Conservation (phyloP, 2,797 vertebrate genomes). For the Furcifer pardalis region DNA sequence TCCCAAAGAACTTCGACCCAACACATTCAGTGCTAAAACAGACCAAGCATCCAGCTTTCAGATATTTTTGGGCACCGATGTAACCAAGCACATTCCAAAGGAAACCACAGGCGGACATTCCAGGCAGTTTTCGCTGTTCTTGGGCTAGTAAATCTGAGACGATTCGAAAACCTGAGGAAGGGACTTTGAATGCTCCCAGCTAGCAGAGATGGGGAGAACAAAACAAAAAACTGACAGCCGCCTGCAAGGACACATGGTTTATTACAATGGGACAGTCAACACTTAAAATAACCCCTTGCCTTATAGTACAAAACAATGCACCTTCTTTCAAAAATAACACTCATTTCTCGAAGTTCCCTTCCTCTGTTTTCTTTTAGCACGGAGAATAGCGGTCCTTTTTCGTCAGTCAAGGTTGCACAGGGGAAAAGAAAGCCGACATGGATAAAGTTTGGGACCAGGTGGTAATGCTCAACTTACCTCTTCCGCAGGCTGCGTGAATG, state of each 20-base stretch:
- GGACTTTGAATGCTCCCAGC: not conserved
- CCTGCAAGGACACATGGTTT: too few species aligned
- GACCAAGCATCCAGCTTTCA: not conserved
- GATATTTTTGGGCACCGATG: slow-evolving; percentile 13
- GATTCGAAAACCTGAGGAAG: not conserved
- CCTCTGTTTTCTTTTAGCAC: slow-evolving; percentile 9
- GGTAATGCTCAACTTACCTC: slow-evolving; percentile 85
- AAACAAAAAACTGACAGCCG: slow-evolving; percentile 20
- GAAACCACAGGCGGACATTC: fast-evolving
- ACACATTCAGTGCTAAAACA: not conserved
- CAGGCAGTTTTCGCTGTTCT: not conserved
- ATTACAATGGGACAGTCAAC: slow-evolving; percentile 22
- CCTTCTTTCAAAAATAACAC: slow-evolving; percentile 4
- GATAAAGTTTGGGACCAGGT: slow-evolving; percentile 70
- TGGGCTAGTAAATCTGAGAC: not conserved
- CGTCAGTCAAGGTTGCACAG: slow-evolving; percentile 36
- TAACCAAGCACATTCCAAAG: slow-evolving; percentile 7
- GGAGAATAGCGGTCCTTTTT: not conserved
- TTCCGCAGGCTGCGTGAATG: slow-evolving; percentile 84
- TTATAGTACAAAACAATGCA: not conserved
- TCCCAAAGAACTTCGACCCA: not conserved
- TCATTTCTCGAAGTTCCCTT: slow-evolving; percentile 1
- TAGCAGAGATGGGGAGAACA: not conserved
- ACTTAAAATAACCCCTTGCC: slow-evolving; percentile 36
- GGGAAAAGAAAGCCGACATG: slow-evolving; percentile 39